A percentile compares a stretch with the other conserved stretches of the same genome.
Evolutionary conservation across 2,797 vertebrate genomes (phyloP).

Genomic region (Paedocypris micromegethes): DNA sequence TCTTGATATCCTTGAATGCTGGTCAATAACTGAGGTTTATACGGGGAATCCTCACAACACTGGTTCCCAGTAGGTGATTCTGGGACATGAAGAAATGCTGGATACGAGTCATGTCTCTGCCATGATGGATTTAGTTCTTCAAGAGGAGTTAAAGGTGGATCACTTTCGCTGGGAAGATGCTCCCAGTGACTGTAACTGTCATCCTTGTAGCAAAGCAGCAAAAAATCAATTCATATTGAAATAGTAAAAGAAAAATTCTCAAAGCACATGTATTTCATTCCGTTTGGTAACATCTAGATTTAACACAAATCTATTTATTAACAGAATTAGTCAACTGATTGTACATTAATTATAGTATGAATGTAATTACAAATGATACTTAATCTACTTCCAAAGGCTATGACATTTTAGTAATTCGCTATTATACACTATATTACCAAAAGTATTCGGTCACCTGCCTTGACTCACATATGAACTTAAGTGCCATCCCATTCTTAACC

Average conservation of each 20-base stretch:
- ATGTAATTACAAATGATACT: no score
- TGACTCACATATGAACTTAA: no score
- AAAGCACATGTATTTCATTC: no score
- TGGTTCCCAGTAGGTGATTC: background rate
- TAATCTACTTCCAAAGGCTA: no score
- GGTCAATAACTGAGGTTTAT: slow-evolving; percentile 43
- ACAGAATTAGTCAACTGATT: no score
- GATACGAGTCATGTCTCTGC: slow-evolving; percentile 50
- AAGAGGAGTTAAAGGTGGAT: slow-evolving; percentile 72
- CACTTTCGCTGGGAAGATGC: slow-evolving; percentile 44
- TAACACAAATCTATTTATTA: no score
- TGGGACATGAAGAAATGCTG: slow-evolving; percentile 34
- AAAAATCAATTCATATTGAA: background rate
- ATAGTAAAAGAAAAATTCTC: slow-evolving; percentile 5
- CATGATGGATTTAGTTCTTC: slow-evolving; percentile 57
- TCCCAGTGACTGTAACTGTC: slow-evolving; percentile 44
- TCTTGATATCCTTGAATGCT: slow-evolving; percentile 22
- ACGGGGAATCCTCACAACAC: slow-evolving; percentile 38
- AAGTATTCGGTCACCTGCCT: no score
- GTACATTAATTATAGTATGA: no score
- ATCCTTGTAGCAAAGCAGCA: slow-evolving; percentile 48
- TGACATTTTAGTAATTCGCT: no score
- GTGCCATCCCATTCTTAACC: no score
- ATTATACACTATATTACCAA: no score
- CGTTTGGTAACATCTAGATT: no score